Conservation (phyloP, 2,113 vertebrate genomes). For the Macheiramphus alcinus region DNA sequence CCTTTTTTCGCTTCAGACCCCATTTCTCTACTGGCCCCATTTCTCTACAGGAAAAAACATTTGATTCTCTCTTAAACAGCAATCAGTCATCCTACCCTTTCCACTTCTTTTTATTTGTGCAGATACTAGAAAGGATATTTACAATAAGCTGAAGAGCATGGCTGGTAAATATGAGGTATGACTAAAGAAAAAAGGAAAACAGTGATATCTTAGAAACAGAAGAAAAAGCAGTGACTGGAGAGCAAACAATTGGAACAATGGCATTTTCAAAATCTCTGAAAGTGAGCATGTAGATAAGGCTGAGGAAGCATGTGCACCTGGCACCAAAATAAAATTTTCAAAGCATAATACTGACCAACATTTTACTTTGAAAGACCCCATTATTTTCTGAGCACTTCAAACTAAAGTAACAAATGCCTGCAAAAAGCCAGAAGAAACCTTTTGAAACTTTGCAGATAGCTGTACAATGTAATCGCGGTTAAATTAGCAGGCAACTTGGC, state of each 20-base stretch:
- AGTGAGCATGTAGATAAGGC: neutral
- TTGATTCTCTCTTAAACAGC: neutral
- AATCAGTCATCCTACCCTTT: neutral
- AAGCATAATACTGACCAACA: neutral
- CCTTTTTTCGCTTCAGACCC: neutral
- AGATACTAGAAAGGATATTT: neutral
- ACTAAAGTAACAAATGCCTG: neutral
- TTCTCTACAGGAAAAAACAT: neutral
- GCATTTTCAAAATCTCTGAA: neutral
- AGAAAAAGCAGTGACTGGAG: neutral
- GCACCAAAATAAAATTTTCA: neutral
- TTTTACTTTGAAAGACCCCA: neutral
- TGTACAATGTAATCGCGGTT: neutral
- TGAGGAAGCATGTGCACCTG: neutral
- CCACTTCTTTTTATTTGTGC: neutral
- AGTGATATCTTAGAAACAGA: neutral
- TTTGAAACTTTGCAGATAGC: neutral
- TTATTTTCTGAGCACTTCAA: neutral
- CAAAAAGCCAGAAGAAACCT: neutral
- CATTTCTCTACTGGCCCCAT: neutral
- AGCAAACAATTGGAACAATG: neutral
- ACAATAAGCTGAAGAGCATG: neutral
- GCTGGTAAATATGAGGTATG: neutral
- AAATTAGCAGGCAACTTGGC: neutral
- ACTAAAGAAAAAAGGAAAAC: neutral